These are phyloP conservation scores for Rhinogobius similis DNA, from an alignment of 2,113 vertebrate species.

Conservation along the genomic window DNA sequence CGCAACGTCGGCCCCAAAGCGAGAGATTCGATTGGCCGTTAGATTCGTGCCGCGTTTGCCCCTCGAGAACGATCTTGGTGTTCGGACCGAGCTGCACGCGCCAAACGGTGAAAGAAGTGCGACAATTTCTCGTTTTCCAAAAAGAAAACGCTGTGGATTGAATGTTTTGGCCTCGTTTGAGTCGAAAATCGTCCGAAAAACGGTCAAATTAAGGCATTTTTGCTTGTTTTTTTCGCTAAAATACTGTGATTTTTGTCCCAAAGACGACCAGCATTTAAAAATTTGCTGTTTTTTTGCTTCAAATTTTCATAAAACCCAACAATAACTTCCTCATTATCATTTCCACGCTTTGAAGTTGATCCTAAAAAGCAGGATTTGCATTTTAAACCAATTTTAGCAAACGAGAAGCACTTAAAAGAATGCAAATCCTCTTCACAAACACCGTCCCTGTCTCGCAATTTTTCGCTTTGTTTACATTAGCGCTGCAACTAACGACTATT, in stretches of 20 bases:
- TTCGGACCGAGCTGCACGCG: not conserved
- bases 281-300: too few relatives aligned
- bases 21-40: conserved; percentile 38
- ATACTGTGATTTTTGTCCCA: not conserved
- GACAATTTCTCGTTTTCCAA: not conserved
- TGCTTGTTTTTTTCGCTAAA: not conserved
- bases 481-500: too few relatives aligned
- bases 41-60: conserved; percentile 29
- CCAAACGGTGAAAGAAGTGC: not conserved
- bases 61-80: not conserved
- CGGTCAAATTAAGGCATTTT: too few relatives aligned
- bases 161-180: too few relatives aligned
- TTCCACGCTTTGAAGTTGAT: too few relatives aligned
- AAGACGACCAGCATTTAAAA: not conserved
- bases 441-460: not conserved
- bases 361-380: not conserved
- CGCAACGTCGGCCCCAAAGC: conserved; percentile 9
- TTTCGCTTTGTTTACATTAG: too few relatives aligned
- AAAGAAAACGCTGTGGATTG: too few relatives aligned
- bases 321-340: too few relatives aligned
- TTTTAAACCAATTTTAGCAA: not conserved
- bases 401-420: not conserved
- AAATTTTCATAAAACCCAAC: too few relatives aligned
- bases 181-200: too few relatives aligned
- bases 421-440: not conserved